Conservation (phyloP, 2,888 invertebrate genomes). For the Drosophila stalkeri region DNA sequence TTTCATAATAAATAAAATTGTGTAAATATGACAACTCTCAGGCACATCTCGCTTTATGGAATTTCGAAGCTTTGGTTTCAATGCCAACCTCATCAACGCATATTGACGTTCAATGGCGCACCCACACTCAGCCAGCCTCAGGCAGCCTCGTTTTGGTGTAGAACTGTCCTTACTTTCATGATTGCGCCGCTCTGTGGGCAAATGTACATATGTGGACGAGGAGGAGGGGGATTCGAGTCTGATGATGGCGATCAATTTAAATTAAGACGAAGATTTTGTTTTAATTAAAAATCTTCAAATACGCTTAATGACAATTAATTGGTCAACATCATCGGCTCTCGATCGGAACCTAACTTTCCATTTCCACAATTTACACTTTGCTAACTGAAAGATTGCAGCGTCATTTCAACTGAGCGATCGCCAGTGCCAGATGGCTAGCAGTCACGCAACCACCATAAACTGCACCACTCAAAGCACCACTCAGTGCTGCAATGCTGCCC, state of each 20-base stretch:
- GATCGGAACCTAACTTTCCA: constrained; percentile 43
- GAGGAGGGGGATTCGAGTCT: constrained; percentile 17
- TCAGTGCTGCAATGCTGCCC: constrained; percentile 8
- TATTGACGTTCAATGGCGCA: constrained; percentile 40
- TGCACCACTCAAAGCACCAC: constrained; percentile 28
- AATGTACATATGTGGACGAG: constrained; percentile 19
- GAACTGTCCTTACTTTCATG: constrained; percentile 10
- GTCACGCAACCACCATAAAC: constrained; percentile 77
- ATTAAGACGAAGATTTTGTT: constrained; percentile 79
- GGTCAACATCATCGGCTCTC: constrained; percentile 67
- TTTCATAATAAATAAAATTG: background rate
- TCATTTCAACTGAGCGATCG: constrained; percentile 44
- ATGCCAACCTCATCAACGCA: constrained; percentile 43
- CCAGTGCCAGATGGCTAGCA: constrained; percentile 64
- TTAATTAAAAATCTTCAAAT: constrained; percentile 82
- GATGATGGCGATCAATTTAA: constrained; percentile 76
- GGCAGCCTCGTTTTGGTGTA: constrained; percentile 10
- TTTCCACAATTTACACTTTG: constrained; percentile 51
- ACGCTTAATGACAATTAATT: constrained; percentile 82
- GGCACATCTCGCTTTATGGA: constrained; percentile 24
- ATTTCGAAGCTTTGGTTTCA: constrained; percentile 49
- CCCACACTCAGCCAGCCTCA: constrained; percentile 30
- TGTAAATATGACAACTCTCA: background rate
- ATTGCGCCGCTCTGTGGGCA: constrained; percentile 58
- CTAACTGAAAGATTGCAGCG: constrained; percentile 44